Evolutionary conservation across 2,888 invertebrate genomes (phyloP).

Genomic region (Anoplius nigerrimus): DNA sequence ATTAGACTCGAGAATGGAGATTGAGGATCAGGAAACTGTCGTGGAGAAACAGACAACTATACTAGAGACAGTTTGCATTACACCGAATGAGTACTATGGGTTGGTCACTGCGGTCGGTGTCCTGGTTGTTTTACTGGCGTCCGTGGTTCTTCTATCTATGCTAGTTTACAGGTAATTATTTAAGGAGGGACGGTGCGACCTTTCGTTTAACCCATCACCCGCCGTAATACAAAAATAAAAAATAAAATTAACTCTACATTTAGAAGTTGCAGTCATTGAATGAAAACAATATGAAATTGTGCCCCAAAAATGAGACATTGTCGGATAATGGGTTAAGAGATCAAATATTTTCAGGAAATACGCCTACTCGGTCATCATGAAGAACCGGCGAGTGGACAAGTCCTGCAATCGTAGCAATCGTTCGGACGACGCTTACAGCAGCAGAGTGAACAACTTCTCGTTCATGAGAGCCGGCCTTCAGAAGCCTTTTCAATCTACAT

Average conservation of each 20-base stretch:
- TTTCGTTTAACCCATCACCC: too few relatives aligned
- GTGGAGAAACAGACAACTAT: conserved; percentile 77
- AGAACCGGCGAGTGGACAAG: conserved; percentile 68
- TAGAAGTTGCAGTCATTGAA: too few relatives aligned
- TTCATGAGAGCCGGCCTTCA: conserved; percentile 73
- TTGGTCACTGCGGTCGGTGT: conserved; percentile 87
- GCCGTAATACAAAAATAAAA: too few relatives aligned
- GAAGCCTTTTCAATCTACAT: conserved; percentile 70
- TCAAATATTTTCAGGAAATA: conserved; percentile 81
- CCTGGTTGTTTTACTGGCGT: conserved; percentile 84
- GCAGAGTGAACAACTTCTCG: conserved; percentile 72
- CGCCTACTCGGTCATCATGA: conserved; percentile 80
- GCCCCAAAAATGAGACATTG: too few relatives aligned
- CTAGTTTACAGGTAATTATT: conserved; percentile 83
- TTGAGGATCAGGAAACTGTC: conserved; percentile 69
- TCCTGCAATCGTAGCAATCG: conserved; percentile 69
- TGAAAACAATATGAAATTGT: too few relatives aligned
- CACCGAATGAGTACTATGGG: conserved; percentile 89
- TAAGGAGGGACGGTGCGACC: too few relatives aligned
- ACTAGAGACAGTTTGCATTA: conserved; percentile 85
- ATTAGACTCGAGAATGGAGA: conserved; percentile 82
- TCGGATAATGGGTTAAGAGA: too few relatives aligned
- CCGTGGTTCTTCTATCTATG: conserved; percentile 84
- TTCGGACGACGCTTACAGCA: conserved; percentile 62
- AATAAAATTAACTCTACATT: too few relatives aligned